Conservation (phyloP, 1,140 invertebrate genomes). For the Grapholita molesta region DNA sequence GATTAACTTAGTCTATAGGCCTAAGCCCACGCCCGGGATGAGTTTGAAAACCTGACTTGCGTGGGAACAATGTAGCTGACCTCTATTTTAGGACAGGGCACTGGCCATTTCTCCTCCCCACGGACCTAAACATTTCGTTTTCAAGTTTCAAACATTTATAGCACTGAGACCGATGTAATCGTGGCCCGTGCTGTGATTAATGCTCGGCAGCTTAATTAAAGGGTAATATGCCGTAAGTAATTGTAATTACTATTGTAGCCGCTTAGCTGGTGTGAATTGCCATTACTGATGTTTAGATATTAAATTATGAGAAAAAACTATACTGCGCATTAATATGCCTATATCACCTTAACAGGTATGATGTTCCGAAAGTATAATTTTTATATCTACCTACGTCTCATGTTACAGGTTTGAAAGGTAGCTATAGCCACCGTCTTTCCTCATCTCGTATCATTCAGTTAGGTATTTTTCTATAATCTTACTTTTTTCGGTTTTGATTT, state of each 20-base stretch:
- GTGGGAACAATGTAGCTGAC: too few species aligned
- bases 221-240: constrained; percentile 37
- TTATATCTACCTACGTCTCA: too few species aligned
- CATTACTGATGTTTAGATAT: constrained; percentile 10
- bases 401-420: too few species aligned
- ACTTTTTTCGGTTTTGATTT: too few species aligned
- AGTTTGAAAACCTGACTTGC: too few species aligned
- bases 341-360: too few species aligned
- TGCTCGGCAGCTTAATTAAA: constrained; percentile 36
- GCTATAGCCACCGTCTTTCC: too few species aligned
- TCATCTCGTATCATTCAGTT: too few species aligned
- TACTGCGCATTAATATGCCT: background rate
- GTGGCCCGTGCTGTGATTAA: constrained; percentile 31
- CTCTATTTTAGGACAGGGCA: background rate
- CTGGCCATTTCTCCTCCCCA: background rate
- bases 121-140: background rate
- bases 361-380: too few species aligned
- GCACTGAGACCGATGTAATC: constrained; percentile 32
- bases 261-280: constrained; percentile 17
- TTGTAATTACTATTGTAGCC: constrained; percentile 11
- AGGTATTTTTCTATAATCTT: too few species aligned
- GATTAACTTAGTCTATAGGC: too few species aligned
- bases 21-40: too few species aligned
- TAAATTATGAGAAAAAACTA: background rate
- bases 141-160: constrained; percentile 29